Evolutionary conservation across 2,888 invertebrate species (phyloP), one percentile per base, ranked within the genome.

Genomic region (Ferdinandea cuprea): DNA sequence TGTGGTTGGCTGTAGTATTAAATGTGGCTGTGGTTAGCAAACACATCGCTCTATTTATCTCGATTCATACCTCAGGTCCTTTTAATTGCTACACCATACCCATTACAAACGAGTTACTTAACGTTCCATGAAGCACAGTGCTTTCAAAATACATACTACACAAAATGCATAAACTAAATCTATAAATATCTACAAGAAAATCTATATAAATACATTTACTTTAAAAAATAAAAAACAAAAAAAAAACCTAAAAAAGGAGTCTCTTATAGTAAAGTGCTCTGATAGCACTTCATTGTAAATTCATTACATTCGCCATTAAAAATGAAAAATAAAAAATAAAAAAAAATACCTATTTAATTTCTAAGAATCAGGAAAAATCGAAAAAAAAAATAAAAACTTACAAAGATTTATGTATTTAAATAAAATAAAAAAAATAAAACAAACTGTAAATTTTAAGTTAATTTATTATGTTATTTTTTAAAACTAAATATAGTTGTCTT

Each of bases 231-330:
- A 48, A 46, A 46, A 9, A 35, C 58, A 37, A 71, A 59, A 52
- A 63, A 17, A 54, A 59, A 77, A 46, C 7, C 8, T 40, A 40
- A 35, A 65, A 50, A 42, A n/a, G n/a, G 17, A 71, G 40, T 63
- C 46, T 74, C 50, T 59, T 58, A 42, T 37, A 52, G 58, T 61
- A 44, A n/a, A n/a, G n/a, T n/a, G n/a, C n/a, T 32, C 46, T 35
- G 13, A 48, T 40, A 76, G 68, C 69, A 65, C 65, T 25, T 59
- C 77, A 81, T 59, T 81, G 81, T 81, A 81, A 65, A 81, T 81
- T 77, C 81, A 54, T 77, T 59, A 77, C 81, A 81, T 81, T 77
- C 71, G 81, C 77, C 81, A 81, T 77, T 76, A 3, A 74, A 58
- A 66, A 9, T 25, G 5, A 52, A 32, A 25, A 2, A n/a, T n/a